Conservation (phyloP, 2,797 vertebrate species). For the Myotis myotis region DNA sequence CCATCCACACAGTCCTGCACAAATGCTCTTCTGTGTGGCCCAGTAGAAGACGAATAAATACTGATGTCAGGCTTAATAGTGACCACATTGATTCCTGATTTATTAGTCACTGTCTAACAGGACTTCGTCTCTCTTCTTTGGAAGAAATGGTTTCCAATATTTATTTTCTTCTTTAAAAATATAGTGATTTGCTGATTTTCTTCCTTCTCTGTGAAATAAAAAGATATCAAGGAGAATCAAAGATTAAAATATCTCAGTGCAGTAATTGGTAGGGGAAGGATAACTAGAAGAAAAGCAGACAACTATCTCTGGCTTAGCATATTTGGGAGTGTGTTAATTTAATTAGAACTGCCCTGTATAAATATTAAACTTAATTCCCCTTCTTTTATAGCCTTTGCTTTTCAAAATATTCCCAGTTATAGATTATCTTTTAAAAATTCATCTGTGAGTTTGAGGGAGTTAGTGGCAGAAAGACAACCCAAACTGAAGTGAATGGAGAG, state of each 20-base stretch:
- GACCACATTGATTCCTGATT: not conserved
- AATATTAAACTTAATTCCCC: slow-evolving; percentile 80
- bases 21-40: not conserved
- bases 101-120: not conserved
- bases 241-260: not conserved
- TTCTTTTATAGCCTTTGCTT: slow-evolving; percentile 76
- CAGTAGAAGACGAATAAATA: not conserved
- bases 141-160: not conserved
- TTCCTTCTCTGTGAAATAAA: slow-evolving; percentile 28
- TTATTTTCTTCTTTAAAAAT: slow-evolving; percentile 41
- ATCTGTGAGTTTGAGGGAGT: slow-evolving; percentile 65
- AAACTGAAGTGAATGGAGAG: slow-evolving; percentile 60
- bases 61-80: not conserved
- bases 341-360: slow-evolving; percentile 80
- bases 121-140: not conserved
- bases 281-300: slow-evolving; percentile 30
- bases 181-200: slow-evolving; percentile 26
- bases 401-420: slow-evolving; percentile 71
- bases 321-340: slow-evolving; percentile 76
- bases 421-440: slow-evolving; percentile 66
- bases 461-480: slow-evolving; percentile 19
- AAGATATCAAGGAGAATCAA: slow-evolving; percentile 43
- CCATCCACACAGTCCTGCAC: not conserved
- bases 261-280: slow-evolving; percentile 58
- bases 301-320: slow-evolving; percentile 54